Conservation (phyloP, 2,113 vertebrate species). For the Ginglymostoma cirratum region DNA sequence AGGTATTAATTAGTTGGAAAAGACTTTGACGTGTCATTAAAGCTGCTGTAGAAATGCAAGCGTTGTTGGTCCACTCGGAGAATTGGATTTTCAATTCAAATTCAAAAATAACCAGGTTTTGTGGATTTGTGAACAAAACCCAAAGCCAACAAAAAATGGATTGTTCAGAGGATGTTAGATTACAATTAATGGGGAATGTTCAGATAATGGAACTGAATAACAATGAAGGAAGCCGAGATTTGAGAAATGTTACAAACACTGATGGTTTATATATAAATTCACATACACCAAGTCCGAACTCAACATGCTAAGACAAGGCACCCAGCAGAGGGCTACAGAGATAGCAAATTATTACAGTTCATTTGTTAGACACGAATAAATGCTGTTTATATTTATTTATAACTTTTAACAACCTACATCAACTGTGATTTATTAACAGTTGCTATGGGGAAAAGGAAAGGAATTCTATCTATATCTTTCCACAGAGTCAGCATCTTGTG, state of each 20-base stretch:
- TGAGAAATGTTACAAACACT: neutral
- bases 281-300: neutral
- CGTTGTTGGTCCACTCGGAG: neutral
- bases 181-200: neutral
- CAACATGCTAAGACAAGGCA: neutral
- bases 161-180: neutral
- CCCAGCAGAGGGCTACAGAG: neutral
- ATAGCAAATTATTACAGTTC: neutral
- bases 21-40: neutral
- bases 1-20: neutral
- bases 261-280: neutral
- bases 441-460: neutral
- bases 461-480: neutral
- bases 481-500: neutral
- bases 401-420: neutral
- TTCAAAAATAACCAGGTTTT: neutral
- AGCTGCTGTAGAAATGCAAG: neutral
- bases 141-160: neutral
- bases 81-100: neutral
- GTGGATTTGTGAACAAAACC: neutral
- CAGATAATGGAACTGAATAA: neutral
- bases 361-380: neutral
- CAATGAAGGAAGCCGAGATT: neutral
- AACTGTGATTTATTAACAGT: slow-evolving; percentile 15
- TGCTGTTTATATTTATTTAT: neutral